Conservation (phyloP, 2,888 invertebrate species). For the Pheosia gnoma region DNA sequence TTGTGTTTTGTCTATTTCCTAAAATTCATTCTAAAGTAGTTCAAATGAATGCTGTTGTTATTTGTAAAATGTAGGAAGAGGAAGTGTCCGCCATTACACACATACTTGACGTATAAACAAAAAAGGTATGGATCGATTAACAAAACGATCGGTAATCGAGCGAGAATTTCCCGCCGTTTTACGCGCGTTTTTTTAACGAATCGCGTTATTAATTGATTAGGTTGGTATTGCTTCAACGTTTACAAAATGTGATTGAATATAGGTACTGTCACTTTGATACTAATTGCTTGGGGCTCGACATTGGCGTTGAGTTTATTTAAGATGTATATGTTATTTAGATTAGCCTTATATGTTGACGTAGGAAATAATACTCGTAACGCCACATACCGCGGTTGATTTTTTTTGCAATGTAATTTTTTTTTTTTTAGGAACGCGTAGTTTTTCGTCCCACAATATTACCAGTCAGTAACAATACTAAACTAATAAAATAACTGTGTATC, state of each 20-base stretch:
- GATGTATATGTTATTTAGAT: not conserved
- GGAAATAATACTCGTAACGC: too few relatives aligned
- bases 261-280: slow-evolving; percentile 19
- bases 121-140: slow-evolving; percentile 5
- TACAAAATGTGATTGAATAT: slow-evolving; percentile 29
- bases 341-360: too few relatives aligned
- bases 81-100: slow-evolving; percentile 14
- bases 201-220: slow-evolving; percentile 10
- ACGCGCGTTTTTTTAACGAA: not conserved
- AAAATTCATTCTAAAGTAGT: not conserved
- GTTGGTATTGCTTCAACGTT: slow-evolving; percentile 15
- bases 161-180: slow-evolving; percentile 11
- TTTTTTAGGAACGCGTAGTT: too few relatives aligned
- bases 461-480: too few relatives aligned
- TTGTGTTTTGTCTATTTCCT: not conserved
- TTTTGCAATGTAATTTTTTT: too few relatives aligned
- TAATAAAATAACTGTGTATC: not conserved
- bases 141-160: slow-evolving; percentile 4
- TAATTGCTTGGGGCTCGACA: slow-evolving; percentile 15
- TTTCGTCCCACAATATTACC: too few relatives aligned
- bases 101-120: not conserved
- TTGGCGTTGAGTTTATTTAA: slow-evolving; percentile 6
- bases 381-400: too few relatives aligned
- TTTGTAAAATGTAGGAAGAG: slow-evolving; percentile 20
- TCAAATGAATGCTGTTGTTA: not conserved